Evolutionary conservation across 1,140 invertebrate species (phyloP).

Genomic region (Lucilia sericata): DNA sequence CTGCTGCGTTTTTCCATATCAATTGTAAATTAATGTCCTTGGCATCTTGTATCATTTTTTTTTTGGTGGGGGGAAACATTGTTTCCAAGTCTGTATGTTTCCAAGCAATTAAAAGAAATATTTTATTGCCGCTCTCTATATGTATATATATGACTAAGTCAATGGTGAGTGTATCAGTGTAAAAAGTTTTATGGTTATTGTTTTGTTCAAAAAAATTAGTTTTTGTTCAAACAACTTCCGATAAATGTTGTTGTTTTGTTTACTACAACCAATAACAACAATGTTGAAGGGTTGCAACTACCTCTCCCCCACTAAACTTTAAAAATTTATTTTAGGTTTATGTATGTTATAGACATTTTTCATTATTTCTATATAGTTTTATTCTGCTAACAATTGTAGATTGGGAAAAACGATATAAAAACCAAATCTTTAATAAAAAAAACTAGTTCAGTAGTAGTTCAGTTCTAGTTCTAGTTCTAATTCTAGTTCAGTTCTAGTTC

Average conservation of each 20-base stretch:
- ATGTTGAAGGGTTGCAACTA: background rate
- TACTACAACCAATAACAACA: background rate
- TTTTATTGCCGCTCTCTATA: background rate
- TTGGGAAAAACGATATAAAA: background rate
- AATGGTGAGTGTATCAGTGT: background rate
- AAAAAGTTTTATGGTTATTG: slow-evolving; percentile 27
- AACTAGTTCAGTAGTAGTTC: no score
- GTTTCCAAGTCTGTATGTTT: background rate
- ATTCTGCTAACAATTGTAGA: background rate
- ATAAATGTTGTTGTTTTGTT: slow-evolving; percentile 12
- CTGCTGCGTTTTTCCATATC: background rate
- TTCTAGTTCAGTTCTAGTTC: no score
- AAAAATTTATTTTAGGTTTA: background rate
- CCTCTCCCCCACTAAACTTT: background rate
- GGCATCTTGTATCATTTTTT: no score
- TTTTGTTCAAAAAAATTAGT: background rate
- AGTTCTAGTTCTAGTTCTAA: no score
- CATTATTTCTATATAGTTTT: slow-evolving; percentile 6
- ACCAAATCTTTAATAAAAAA: no score
- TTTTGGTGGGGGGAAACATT: no score
- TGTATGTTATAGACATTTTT: background rate
- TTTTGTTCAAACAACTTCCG: slow-evolving; percentile 14
- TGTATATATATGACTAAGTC: no score
- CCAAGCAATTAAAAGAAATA: background rate
- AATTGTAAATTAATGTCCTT: background rate